These are phyloP conservation scores for Trachemys scripta DNA, from an alignment of 2,113 vertebrate genomes.

Conservation along the genomic window DNA sequence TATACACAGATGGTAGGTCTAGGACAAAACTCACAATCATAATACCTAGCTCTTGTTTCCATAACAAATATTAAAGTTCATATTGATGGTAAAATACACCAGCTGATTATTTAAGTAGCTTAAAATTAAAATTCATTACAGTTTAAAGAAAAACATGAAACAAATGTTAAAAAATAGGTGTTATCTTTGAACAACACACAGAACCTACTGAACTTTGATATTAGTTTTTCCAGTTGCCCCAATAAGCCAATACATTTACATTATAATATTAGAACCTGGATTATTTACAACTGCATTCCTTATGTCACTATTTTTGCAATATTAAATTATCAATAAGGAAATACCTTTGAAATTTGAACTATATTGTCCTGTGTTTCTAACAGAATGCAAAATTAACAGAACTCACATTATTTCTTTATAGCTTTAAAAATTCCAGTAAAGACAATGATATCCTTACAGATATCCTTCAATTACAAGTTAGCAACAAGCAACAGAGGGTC, in stretches of 20 bases:
- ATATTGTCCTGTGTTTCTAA: neutral
- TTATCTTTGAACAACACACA: neutral
- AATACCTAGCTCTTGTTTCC: neutral
- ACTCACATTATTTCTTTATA: too few relatives aligned
- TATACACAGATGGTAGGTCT: neutral
- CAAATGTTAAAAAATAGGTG: neutral
- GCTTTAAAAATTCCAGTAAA: too few relatives aligned
- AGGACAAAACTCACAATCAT: neutral
- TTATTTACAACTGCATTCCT: neutral
- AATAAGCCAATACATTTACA: neutral
- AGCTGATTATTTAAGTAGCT: neutral
- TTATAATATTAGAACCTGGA: too few relatives aligned
- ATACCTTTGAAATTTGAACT: too few relatives aligned
- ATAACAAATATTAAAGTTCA: neutral
- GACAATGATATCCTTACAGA: too few relatives aligned
- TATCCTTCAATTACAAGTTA: too few relatives aligned
- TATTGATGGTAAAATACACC: neutral
- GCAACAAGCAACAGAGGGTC: too few relatives aligned
- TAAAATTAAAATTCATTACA: neutral
- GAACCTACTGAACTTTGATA: neutral
- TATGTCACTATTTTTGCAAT: neutral
- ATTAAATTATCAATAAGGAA: neutral
- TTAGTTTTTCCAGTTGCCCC: neutral
- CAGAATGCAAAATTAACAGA: neutral
- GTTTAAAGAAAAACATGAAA: neutral